Evolutionary conservation across 2,113 vertebrate genomes (phyloP).

Genomic region (Pelmatolapia mariae): DNA sequence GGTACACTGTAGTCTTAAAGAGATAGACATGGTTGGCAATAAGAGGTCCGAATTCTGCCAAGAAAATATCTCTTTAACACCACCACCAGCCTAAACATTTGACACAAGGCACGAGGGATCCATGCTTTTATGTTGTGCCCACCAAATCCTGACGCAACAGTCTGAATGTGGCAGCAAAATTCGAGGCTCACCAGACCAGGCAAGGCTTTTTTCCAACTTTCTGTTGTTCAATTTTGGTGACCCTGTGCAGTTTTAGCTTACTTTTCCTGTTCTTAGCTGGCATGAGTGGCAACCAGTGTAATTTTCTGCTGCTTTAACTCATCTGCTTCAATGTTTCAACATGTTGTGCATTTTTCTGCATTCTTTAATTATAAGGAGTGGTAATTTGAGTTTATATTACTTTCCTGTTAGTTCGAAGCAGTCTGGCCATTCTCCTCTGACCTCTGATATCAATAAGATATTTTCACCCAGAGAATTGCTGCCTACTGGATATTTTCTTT

Average conservation of each 20-base stretch:
- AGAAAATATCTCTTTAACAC: neutral
- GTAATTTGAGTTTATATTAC: neutral
- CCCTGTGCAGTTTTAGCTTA: neutral
- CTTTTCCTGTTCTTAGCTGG: neutral
- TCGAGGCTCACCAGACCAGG: neutral
- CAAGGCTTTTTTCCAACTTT: neutral
- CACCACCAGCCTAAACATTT: neutral
- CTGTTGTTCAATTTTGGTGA: neutral
- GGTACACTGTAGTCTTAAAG: neutral
- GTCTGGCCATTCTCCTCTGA: neutral
- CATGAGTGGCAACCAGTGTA: neutral
- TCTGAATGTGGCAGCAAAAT: neutral
- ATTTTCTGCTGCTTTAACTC: neutral
- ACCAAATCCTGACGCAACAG: neutral
- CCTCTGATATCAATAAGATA: neutral
- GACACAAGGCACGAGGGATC: neutral
- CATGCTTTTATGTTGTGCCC: neutral
- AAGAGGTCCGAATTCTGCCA: neutral
- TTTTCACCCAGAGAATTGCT: neutral
- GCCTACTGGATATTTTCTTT: neutral
- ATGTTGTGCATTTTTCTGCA: neutral
- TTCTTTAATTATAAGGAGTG: neutral
- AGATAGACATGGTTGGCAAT: neutral
- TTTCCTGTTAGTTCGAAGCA: neutral
- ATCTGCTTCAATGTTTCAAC: neutral